Evolutionary conservation across 2,113 vertebrate species (phyloP).

Genomic region (Menura novaehollandiae): DNA sequence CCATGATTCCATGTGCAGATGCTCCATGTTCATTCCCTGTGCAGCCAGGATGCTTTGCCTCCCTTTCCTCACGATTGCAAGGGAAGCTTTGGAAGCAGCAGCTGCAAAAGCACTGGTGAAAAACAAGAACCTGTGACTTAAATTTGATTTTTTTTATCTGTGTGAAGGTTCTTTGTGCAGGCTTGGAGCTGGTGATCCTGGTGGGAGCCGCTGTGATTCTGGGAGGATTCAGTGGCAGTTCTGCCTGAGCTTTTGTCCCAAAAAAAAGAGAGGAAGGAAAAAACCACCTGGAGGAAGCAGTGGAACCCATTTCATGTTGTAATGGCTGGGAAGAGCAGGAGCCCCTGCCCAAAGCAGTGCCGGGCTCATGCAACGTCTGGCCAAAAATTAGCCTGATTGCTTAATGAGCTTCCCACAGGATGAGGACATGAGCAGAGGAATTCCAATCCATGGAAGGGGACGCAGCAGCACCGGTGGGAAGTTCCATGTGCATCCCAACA

Average conservation of each 20-base stretch:
- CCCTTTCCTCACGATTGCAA: rapidly evolving
- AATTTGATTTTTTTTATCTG: background rate
- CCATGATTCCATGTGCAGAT: background rate
- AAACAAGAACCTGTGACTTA: background rate
- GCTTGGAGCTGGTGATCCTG: background rate
- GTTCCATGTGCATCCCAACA: background rate
- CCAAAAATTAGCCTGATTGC: background rate
- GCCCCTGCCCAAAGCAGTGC: background rate
- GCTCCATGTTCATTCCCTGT: rapidly evolving
- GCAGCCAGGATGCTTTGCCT: background rate
- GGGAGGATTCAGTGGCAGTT: background rate
- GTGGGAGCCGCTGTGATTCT: background rate
- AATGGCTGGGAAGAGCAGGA: background rate
- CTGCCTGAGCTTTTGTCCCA: background rate
- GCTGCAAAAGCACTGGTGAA: background rate
- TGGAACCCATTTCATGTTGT: background rate
- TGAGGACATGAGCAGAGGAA: background rate
- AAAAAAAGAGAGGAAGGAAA: background rate
- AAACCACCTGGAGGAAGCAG: background rate
- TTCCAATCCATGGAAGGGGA: background rate
- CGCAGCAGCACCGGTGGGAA: rapidly evolving
- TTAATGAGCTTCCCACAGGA: background rate
- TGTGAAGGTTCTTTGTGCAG: background rate
- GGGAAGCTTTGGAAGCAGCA: background rate
- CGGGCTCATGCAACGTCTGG: background rate